A percentile compares a stretch with the other conserved stretches of the same genome.
Conservation (phyloP, 2,888 invertebrate species). For the Cephus pygmeus region DNA sequence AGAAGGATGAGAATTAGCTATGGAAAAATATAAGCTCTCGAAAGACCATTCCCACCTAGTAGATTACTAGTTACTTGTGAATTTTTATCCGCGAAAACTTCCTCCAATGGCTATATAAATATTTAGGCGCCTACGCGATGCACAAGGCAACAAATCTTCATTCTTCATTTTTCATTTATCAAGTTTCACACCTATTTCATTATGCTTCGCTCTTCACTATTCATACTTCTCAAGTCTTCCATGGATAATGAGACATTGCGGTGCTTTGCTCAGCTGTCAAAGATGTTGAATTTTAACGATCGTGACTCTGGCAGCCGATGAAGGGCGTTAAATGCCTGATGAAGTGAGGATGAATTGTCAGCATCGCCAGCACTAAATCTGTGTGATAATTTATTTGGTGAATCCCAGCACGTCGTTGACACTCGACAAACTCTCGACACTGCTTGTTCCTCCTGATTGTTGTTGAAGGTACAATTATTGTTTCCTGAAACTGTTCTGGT, state of each 20-base stretch:
- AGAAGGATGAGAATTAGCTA: background rate
- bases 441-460: slow-evolving; percentile 42
- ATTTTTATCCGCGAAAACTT: background rate
- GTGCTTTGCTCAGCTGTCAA: slow-evolving; percentile 62
- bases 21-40: background rate
- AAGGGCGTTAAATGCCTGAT: slow-evolving; percentile 68
- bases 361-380: slow-evolving; percentile 79
- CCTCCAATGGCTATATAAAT: background rate
- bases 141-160: background rate
- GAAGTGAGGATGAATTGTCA: slow-evolving; percentile 70
- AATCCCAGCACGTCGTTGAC: slow-evolving; percentile 49
- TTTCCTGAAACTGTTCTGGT: slow-evolving; percentile 30
- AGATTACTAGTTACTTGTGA: background rate
- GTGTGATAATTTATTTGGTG: slow-evolving; percentile 62
- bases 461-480: slow-evolving; percentile 63
- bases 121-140: background rate
- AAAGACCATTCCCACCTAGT: background rate
- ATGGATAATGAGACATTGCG: background rate
- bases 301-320: slow-evolving; percentile 73
- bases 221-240: background rate
- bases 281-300: slow-evolving; percentile 71
- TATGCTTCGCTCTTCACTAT: background rate
- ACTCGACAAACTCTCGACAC: slow-evolving; percentile 39
- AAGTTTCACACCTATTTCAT: background rate
- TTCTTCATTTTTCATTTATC: background rate